Percentiles rank a stretch among this genome's conserved stretches.
These are phyloP conservation scores for Didymodactylos carnosus DNA, from an alignment of 2,888 invertebrate genomes.

Conservation along the genomic window DNA sequence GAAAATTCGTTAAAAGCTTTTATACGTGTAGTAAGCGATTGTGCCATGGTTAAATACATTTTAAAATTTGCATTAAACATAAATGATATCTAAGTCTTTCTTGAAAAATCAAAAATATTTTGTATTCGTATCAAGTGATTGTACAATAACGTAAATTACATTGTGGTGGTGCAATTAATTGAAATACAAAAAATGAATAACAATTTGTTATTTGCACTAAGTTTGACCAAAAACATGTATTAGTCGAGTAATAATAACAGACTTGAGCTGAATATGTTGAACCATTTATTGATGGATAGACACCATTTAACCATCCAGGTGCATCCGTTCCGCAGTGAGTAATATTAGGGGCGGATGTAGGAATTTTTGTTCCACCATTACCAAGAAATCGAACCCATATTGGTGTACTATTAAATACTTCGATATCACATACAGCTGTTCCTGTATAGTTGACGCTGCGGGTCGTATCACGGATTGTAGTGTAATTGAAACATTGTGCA, in stretches of 20 bases:
- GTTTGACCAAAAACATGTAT: neutral
- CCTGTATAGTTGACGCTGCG: neutral
- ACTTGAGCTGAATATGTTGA: neutral
- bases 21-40: too few relatives aligned
- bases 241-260: neutral
- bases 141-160: neutral
- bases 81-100: too few relatives aligned
- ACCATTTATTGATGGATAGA: neutral
- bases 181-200: neutral
- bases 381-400: neutral
- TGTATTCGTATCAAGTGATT: too few relatives aligned
- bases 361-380: neutral
- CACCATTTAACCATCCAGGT: neutral
- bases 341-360: neutral
- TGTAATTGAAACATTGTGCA: neutral
- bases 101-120: too few relatives aligned
- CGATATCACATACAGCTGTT: neutral
- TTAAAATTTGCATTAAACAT: too few relatives aligned
- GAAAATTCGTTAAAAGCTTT: too few relatives aligned
- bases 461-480: neutral
- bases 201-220: neutral
- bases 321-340: neutral
- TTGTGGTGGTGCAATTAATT: neutral
- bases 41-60: too few relatives aligned
- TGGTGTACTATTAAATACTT: neutral